These are phyloP conservation scores for Thaumatotibia leucotreta DNA, from an alignment of 1,140 invertebrate genomes.

Conservation along the genomic window DNA sequence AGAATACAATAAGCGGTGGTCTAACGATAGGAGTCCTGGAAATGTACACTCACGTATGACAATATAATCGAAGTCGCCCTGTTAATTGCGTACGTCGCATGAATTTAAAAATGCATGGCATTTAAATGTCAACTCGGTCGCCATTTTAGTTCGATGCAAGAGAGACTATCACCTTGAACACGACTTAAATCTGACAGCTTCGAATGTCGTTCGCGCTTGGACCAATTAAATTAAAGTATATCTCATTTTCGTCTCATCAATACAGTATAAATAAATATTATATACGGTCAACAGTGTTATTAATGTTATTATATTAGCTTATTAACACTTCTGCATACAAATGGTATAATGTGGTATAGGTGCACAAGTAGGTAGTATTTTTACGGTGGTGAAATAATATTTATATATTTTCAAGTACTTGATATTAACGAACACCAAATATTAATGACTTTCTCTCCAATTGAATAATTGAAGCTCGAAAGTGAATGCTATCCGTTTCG, in stretches of 20 bases:
- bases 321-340: no score
- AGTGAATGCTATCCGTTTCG: background rate
- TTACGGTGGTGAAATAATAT: background rate
- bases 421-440: background rate
- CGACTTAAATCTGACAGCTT: slow-evolving; percentile 73
- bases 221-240: slow-evolving; percentile 55
- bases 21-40: slow-evolving; percentile 42
- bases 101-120: slow-evolving; percentile 74
- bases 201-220: slow-evolving; percentile 64
- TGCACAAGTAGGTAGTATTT: no score
- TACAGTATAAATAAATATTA: background rate
- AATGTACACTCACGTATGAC: slow-evolving; percentile 44
- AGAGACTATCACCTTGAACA: slow-evolving; percentile 71
- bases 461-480: background rate
- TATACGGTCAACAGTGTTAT: no score
- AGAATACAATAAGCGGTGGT: slow-evolving; percentile 45
- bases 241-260: slow-evolving; percentile 36
- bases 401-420: background rate
- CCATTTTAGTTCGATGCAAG: slow-evolving; percentile 64
- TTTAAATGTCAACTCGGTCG: slow-evolving; percentile 71
- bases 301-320: no score
- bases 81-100: slow-evolving; percentile 66
- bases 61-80: slow-evolving; percentile 67
- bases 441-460: background rate
- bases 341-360: no score